A percentile compares a stretch with the other conserved stretches of the same genome.
Evolutionary conservation across 2,888 invertebrate genomes (phyloP).

Genomic region (Drosophila barbarae): DNA sequence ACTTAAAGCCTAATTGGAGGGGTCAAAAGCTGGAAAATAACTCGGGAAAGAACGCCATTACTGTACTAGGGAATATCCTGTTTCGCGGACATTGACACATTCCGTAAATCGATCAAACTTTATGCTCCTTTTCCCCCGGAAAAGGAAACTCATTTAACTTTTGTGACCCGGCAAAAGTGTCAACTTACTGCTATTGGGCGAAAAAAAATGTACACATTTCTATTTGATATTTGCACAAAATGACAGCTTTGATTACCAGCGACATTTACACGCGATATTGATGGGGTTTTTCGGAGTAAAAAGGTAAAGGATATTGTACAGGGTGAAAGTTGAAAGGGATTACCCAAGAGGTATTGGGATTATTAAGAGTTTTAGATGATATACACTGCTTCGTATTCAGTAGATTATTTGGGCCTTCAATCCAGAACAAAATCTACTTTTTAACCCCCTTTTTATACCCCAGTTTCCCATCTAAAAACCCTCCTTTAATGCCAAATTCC

Average conservation of each 20-base stretch:
- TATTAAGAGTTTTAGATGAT: background rate
- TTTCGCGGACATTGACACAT: slow-evolving; percentile 36
- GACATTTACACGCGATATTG: slow-evolving; percentile 42
- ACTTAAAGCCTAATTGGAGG: slow-evolving; percentile 25
- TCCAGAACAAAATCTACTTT: no score
- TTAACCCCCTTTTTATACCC: background rate
- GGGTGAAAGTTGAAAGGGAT: background rate
- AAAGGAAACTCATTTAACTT: slow-evolving; percentile 65
- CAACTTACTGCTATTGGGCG: slow-evolving; percentile 34
- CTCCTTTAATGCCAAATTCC: slow-evolving; percentile 18
- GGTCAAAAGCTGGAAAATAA: background rate
- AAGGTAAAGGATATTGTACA: background rate
- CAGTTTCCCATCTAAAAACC: background rate
- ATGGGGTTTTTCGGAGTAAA: slow-evolving; percentile 24
- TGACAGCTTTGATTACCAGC: slow-evolving; percentile 37
- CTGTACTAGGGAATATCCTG: slow-evolving; percentile 8
- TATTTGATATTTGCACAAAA: slow-evolving; percentile 59
- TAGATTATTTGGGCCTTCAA: background rate
- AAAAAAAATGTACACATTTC: slow-evolving; percentile 49
- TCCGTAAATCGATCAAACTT: slow-evolving; percentile 67
- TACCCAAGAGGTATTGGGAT: background rate
- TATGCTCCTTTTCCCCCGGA: slow-evolving; percentile 4
- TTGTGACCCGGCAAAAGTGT: slow-evolving; percentile 54
- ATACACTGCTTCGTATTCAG: background rate
- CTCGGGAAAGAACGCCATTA: background rate